phyloP scores from a whole-genome alignment of 2,888 invertebrate species.

The Volucella inflata region DNA sequence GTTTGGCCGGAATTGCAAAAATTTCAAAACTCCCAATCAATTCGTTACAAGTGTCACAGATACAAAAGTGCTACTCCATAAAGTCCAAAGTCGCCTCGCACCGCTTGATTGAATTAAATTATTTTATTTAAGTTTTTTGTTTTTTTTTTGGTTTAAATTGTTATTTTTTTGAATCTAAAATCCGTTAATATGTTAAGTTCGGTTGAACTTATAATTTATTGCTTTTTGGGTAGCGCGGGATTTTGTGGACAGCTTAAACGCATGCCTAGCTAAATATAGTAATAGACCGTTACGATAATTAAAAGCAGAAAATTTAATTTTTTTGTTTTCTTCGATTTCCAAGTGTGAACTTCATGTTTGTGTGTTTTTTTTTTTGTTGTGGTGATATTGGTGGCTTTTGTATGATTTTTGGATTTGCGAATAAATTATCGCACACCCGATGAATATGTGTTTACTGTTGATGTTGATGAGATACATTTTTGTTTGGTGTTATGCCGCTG shows the following conservation, averaged over 20 bases:
- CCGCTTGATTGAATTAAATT: too few relatives aligned
- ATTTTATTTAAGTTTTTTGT: not conserved
- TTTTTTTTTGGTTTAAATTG: slow-evolving; percentile 1
- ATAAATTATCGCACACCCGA: slow-evolving; percentile 29
- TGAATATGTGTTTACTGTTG: slow-evolving; percentile 24
- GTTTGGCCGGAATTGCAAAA: slow-evolving; percentile 49
- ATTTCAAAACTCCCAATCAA: slow-evolving; percentile 45
- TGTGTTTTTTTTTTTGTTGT: too few relatives aligned
- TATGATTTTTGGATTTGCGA: slow-evolving; percentile 25
- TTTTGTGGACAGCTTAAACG: slow-evolving; percentile 25
- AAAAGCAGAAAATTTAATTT: slow-evolving; percentile 3
- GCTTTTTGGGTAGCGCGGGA: not conserved
- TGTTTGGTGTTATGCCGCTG: not conserved
- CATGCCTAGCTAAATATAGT: slow-evolving; percentile 35
- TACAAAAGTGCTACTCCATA: not conserved
- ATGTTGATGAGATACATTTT: not conserved
- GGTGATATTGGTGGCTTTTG: slow-evolving; percentile 3
- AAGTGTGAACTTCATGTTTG: not conserved
- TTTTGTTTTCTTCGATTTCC: not conserved
- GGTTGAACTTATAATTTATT: slow-evolving; percentile 26
- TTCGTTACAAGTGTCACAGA: not conserved
- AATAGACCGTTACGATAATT: slow-evolving; percentile 49
- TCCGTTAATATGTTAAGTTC: slow-evolving; percentile 40
- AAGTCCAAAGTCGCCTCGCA: not conserved
- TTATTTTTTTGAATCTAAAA: slow-evolving; percentile 31